A percentile compares a stretch with the other conserved stretches of the same genome.
Evolutionary conservation across 2,797 vertebrate genomes (phyloP).

Genomic region (Parauchenoglanis punctatus): DNA sequence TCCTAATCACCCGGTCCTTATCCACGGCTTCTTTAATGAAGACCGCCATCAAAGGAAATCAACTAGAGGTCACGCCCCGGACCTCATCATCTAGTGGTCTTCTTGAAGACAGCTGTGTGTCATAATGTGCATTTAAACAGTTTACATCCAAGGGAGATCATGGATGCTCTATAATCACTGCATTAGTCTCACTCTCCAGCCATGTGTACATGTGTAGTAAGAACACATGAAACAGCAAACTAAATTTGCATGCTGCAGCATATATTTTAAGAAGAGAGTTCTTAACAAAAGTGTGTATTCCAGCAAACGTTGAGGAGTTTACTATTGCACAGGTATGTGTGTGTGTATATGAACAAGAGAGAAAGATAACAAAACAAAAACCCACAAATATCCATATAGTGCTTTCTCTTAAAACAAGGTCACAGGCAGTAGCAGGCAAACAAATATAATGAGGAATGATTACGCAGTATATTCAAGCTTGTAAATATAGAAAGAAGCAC

Average conservation of each 20-base stretch:
- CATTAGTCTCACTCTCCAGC: neutral
- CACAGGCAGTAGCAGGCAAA: neutral
- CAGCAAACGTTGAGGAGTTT: neutral
- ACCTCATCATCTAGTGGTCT: neutral
- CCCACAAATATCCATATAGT: neutral
- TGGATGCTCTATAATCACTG: neutral
- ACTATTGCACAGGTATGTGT: neutral
- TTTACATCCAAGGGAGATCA: neutral
- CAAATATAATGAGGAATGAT: neutral
- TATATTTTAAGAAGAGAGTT: neutral
- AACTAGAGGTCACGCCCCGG: conserved; percentile 19
- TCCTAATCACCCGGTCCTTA: conserved; percentile 26
- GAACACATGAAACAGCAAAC: neutral
- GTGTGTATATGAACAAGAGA: neutral
- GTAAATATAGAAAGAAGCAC: neutral
- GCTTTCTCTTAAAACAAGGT: conserved; percentile 7
- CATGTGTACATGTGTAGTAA: neutral
- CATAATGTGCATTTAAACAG: neutral
- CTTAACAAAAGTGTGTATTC: neutral
- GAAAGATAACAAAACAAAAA: neutral
- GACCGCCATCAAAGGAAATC: neutral
- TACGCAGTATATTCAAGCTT: neutral
- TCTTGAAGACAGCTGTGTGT: neutral
- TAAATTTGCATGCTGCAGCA: neutral
- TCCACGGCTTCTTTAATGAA: conserved; percentile 30